Evolutionary conservation across 2,797 vertebrate genomes (phyloP), one percentile per base, ranked within the genome.

Genomic region (Graptemys geographica): DNA sequence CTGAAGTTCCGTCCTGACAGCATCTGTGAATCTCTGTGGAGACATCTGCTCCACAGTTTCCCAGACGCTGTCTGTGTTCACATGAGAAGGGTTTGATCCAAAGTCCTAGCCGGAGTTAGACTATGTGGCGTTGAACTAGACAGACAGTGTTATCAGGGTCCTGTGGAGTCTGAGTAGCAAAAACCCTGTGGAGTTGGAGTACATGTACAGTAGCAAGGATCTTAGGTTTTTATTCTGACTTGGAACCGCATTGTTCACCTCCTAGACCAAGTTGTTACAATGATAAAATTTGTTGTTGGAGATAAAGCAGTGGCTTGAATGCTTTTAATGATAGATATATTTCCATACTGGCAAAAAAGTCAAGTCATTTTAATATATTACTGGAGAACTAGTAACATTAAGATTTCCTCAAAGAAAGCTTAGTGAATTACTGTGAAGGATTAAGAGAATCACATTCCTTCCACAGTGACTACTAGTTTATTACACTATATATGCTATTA

Each of bases 11-110:
- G 92, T 98, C 97, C 98, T 98, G 98, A 98, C 98, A 98, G 98
- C 97, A 98, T 98, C 97, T 98, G 98, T 97, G 97, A 98, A 96
- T 98, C 98, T 98, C 98, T 94, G 97, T 97, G 98, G 98, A 98
- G 98, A 98, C 97, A 97, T 98, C 98, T 98, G 86, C 97, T 97
- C 97, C 79, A 79, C 97, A 95, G 97, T 97, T 98, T 98, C 98
- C 97, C 98, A 98, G 97, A 97, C 96, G 80, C 96, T 98, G 96
- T 98, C 97, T 97, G 96, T 97, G 97, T 98, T 98, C 98, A 98
- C 97, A 96, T 37, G 96, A 98, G 98, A 98, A 98, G 97, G 97
- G 96, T 98, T 98, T 98, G 98, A 98, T 98, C 97, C 98, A 97
- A 97, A 98, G 98, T 95, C 97, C 97, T 96, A 96, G 98, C 94